A percentile compares a stretch with the other conserved stretches of the same genome.
Conservation (phyloP, 1,140 invertebrate species). For the Teleogryllus occipitalis region DNA sequence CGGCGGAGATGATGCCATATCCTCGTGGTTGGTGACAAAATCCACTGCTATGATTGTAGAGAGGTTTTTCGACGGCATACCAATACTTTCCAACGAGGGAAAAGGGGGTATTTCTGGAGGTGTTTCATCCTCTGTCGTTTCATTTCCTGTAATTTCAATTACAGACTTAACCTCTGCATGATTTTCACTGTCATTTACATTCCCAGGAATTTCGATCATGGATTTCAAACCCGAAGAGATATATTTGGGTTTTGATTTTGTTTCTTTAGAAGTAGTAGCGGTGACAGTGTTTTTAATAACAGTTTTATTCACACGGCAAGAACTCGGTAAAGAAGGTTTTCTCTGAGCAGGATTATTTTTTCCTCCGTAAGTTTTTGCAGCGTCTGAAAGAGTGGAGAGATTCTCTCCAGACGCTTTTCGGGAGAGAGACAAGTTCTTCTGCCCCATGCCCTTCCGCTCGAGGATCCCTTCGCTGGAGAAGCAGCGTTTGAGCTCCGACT, state of each 20-base stretch:
- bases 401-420: neutral
- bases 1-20: neutral
- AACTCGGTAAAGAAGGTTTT: neutral
- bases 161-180: neutral
- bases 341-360: neutral
- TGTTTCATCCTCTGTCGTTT: neutral
- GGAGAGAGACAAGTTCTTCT: neutral
- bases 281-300: neutral
- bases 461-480: neutral
- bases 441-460: neutral
- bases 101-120: neutral
- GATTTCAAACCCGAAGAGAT: neutral
- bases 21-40: constrained; percentile 2
- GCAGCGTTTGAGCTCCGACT: neutral
- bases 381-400: neutral
- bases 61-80: neutral
- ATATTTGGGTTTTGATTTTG: neutral
- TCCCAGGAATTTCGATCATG: neutral
- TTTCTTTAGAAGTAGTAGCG: neutral
- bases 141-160: neutral
- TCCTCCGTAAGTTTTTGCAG: neutral
- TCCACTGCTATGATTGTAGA: constrained; percentile 11
- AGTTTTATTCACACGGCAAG: neutral
- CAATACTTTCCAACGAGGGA: neutral
- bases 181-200: neutral